Conservation (phyloP, 2,113 vertebrate genomes). For the Psilopsiagon aurifrons region DNA sequence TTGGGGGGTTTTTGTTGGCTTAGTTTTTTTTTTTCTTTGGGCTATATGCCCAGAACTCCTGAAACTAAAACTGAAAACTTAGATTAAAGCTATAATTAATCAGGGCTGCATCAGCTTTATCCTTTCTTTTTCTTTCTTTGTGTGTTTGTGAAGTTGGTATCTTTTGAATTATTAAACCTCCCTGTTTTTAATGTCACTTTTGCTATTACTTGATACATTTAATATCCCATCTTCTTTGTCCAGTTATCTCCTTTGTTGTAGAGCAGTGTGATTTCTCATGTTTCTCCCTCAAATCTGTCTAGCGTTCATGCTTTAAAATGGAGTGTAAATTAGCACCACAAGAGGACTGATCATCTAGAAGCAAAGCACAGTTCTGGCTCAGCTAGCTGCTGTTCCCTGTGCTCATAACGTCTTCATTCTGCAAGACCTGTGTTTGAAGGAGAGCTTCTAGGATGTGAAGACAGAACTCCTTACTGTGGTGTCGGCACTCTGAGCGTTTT, state of each 20-base stretch:
- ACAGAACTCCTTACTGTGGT: accelerated
- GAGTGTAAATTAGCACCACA: neutral
- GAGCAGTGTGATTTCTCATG: neutral
- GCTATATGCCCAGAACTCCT: neutral
- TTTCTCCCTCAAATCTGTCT: neutral
- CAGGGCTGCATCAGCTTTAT: neutral
- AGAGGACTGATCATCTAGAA: neutral
- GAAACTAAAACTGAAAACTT: constrained; percentile 12
- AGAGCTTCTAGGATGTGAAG: neutral
- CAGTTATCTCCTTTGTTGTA: neutral
- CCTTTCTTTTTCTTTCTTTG: neutral
- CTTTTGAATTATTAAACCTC: neutral
- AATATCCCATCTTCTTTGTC: neutral
- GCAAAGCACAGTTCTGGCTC: neutral
- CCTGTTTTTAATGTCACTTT: neutral
- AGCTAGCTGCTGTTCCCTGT: neutral
- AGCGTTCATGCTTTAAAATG: neutral
- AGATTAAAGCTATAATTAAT: neutral
- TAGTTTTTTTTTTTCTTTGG: neutral
- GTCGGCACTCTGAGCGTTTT: neutral
- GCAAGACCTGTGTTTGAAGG: neutral
- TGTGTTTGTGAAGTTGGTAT: neutral
- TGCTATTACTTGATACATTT: neutral
- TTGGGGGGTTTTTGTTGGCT: neutral
- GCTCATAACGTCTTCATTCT: neutral